Base-by-base conservation (phyloP, 1,140 invertebrate genomes). In the Oryctes rhinoceros region DNA sequence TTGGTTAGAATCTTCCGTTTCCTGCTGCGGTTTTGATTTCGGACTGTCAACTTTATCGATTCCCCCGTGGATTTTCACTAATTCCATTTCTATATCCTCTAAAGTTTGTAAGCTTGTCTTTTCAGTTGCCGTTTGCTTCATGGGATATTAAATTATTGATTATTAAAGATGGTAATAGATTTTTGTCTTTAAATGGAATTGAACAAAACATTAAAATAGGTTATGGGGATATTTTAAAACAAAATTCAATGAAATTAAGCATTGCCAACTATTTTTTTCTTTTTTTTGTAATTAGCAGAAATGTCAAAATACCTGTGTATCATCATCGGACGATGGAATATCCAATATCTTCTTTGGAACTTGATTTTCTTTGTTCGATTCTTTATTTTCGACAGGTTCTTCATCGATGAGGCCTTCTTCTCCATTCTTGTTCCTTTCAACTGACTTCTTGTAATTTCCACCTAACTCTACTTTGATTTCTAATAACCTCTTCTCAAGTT, bases 401-500 rank as follows among this genome's bases (percentile, higher is more conserved):
- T 78, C 76, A 20, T 80, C 71, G 30, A 80, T 79, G 0, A 65
- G 62, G 65, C 82, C 81, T 77, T 83, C 78, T 5, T 83, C 81
- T 65, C 79, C 83, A 53, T 85, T 82, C 78, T 81, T 82, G 59
- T 82, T 81, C 76, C 81, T 83, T 78, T 82, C 65, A 20, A 82
- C 15, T 0, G 79, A 85, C 81, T 83, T 81, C 39, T 82, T 85
- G 78, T 84, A 86, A 49, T 85, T 85, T 15, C 79, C 80, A n/a
- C 83, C 78, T n/a, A 88, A 44, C 76, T 88, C 85, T 11, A 76
- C 79, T 81, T 84, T 86, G 5, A 84, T 85, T 65, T 84, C 84
- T 3, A 47, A 44, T 15, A 84, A 71, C 65, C 85, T 81, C 13
- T 80, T 87, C 84, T 92, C 89, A 65, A 93, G 83, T 82, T 92